Conservation (phyloP, 2,113 vertebrate species). For the Cyanistes caeruleus region DNA sequence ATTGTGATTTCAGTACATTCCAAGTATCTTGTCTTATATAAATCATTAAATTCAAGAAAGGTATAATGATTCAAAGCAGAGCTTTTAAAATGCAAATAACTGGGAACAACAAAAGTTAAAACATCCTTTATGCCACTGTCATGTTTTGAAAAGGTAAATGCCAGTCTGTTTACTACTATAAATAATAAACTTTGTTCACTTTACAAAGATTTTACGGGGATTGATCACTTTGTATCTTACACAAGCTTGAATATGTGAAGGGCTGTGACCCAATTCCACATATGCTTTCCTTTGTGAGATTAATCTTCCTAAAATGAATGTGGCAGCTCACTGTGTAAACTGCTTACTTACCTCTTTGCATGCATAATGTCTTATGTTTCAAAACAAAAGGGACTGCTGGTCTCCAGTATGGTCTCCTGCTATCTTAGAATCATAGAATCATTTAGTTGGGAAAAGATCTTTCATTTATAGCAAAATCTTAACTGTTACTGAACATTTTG, state of each 20-base stretch:
- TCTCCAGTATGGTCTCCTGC: not conserved
- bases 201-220: not conserved
- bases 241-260: not conserved
- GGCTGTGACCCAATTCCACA: slow-evolving; percentile 7
- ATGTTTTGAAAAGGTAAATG: not conserved
- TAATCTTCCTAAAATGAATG: slow-evolving; percentile 1
- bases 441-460: not conserved
- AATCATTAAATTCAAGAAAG: not conserved
- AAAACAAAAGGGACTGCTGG: not conserved
- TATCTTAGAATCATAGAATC: not conserved
- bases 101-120: not conserved
- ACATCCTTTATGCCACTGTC: not conserved
- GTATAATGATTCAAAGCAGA: not conserved
- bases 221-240: not conserved
- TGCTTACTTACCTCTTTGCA: not conserved
- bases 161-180: not conserved
- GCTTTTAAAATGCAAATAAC: slow-evolving; percentile 8
- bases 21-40: not conserved
- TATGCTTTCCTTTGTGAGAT: slow-evolving; percentile 1
- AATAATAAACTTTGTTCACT: slow-evolving; percentile 28
- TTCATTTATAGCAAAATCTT: not conserved
- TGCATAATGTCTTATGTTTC: not conserved
- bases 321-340: not conserved
- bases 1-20: not conserved
- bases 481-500: not conserved